Conservation (phyloP, 2,888 invertebrate species). For the Iselma pallidipennis region DNA sequence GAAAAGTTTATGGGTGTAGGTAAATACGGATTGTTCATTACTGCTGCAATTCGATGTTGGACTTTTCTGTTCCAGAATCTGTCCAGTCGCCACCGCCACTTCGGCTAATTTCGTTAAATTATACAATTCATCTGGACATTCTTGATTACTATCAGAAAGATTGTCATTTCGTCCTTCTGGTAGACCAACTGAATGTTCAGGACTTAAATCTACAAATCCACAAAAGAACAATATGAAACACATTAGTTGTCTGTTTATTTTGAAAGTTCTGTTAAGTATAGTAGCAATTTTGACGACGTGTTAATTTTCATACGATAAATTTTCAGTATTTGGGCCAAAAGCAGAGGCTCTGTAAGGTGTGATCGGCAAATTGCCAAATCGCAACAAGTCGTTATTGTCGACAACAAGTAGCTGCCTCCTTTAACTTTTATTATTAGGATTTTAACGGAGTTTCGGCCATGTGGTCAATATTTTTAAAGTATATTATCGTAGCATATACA, state of each 20-base stretch:
- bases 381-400: constrained; percentile 50
- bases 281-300: not conserved
- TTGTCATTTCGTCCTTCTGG: constrained; percentile 46
- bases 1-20: constrained; percentile 55
- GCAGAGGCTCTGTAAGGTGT: constrained; percentile 51
- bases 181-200: constrained; percentile 54
- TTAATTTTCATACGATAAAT: not conserved
- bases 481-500: constrained; percentile 15
- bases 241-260: not conserved
- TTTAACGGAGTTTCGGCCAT: constrained; percentile 32
- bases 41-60: constrained; percentile 30
- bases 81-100: constrained; percentile 68
- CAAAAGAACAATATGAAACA: not conserved
- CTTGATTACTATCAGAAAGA: constrained; percentile 50
- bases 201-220: constrained; percentile 54
- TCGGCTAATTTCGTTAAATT: constrained; percentile 77
- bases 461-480: constrained; percentile 27
- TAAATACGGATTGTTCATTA: constrained; percentile 41
- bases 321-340: constrained; percentile 34
- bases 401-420: constrained; percentile 42
- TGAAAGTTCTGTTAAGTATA: not conserved
- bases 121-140: constrained; percentile 68
- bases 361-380: constrained; percentile 52
- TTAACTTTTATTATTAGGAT: constrained; percentile 31
- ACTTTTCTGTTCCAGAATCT: constrained; percentile 57